Evolutionary conservation across 1,140 invertebrate species (phyloP), one percentile per base, ranked within the genome.

Genomic region (Hestina assimilis): DNA sequence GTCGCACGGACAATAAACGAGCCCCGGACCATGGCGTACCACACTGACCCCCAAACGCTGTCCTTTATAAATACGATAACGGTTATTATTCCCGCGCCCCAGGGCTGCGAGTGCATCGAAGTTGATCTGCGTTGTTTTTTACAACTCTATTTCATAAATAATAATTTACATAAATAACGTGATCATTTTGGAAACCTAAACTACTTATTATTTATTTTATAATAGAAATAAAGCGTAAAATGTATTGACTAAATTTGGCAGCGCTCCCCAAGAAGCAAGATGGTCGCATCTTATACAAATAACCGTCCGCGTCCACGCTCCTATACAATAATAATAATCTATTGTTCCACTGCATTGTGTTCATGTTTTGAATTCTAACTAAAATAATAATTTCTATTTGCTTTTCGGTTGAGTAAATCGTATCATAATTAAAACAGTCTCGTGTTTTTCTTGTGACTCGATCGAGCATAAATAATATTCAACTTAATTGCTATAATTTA

Each of bases 281-380:
- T 57, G 59, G 48, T 42, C 53, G 52, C 60, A 57, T 58, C 60
- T 63, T 63, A 63, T 47, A 57, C 48, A 63, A 63, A 63, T 57
- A 63, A 33, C 43, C 26, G 60, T 42, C 26, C 26, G 54, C 60
- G 48, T 52, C 48, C 54, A 63, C 47, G 47, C 42, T 63, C n/a
- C n/a, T n/a, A n/a, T n/a, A 63, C 38, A 58, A 63, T 58, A 63
- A 63, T 58, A 63, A 58, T 62, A 62, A 56, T 56, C 43, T 54
- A 57, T 57, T 57, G 54, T 53, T 63, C 24, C 31, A 48, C 47
- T 62, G 50, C 50, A 48, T 53, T 47, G 57, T 50, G 38, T 26
- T 59, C 47, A 41, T 59, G 47, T 51, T 46, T 46, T 45, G 31
- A 48, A 50, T 48, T 48, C 41, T 38, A 12, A 45, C 19, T 26